These are phyloP conservation scores for Schizopygopsis pylzovi DNA, from an alignment of 2,797 vertebrate species.

Conservation along the genomic window DNA sequence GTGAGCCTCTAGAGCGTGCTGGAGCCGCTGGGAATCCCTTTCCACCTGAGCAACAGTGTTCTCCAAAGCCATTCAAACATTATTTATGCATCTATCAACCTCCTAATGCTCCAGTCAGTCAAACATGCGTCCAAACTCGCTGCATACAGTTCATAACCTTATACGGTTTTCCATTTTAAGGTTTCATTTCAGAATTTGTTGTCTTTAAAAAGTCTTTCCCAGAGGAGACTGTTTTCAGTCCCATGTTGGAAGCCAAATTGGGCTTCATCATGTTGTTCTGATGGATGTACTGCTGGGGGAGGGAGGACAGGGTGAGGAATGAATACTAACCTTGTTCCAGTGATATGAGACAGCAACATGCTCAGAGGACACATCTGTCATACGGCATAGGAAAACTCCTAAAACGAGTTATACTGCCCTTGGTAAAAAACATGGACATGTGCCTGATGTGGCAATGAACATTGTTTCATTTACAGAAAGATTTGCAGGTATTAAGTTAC, in stretches of 20 bases:
- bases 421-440: conserved; percentile 1
- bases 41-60: neutral
- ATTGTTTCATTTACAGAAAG: neutral
- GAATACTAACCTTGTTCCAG: conserved; percentile 47
- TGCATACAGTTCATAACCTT: neutral
- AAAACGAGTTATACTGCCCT: conserved; percentile 24
- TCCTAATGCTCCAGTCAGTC: neutral
- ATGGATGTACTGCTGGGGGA: conserved; percentile 35
- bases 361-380: conserved; percentile 48
- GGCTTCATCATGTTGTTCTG: conserved; percentile 39
- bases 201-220: conserved; percentile 34
- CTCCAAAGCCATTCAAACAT: conserved; percentile 18
- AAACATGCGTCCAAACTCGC: neutral
- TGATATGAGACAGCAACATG: conserved; percentile 45
- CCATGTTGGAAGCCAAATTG: conserved; percentile 27
- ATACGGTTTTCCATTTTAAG: conserved; percentile 21
- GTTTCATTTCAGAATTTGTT: conserved; percentile 4
- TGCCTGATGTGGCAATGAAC: neutral
- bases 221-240: conserved; percentile 37
- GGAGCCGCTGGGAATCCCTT: conserved; percentile 22
- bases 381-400: conserved; percentile 17
- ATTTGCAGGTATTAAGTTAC: neutral
- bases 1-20: conserved; percentile 17
- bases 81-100: conserved; percentile 16
- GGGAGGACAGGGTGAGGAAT: conserved; percentile 39